A percentile compares a stretch with the other conserved stretches of the same genome.
These are phyloP conservation scores for Aphelinus certus DNA, from an alignment of 1,140 invertebrate genomes.

Conservation along the genomic window DNA sequence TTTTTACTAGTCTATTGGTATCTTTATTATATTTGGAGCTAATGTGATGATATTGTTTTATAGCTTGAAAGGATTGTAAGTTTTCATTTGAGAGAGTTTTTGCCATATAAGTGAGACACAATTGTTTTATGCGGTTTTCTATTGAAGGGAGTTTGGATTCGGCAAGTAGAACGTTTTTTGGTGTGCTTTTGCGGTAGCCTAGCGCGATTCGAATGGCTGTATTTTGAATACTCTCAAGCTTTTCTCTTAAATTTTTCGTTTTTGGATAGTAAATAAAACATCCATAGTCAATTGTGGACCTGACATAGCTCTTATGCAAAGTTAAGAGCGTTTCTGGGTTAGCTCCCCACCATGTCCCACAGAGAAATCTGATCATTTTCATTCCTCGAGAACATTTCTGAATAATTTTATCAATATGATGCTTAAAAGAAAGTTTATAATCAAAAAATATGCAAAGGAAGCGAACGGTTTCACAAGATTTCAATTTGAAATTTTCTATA, in stretches of 20 bases:
- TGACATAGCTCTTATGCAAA: constrained; percentile 25
- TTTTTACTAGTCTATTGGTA: too few species aligned
- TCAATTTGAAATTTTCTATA: background rate
- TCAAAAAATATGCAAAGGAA: background rate
- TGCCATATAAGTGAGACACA: too few species aligned
- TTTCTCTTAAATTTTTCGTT: background rate
- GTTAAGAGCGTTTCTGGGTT: constrained; percentile 12
- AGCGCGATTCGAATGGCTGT: constrained; percentile 22
- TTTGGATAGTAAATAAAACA: constrained; percentile 13
- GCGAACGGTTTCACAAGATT: background rate
- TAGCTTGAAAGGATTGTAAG: too few species aligned
- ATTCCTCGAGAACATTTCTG: constrained; percentile 3
- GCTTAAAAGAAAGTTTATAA: background rate
- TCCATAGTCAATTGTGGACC: constrained; percentile 31
- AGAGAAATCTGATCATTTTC: constrained; percentile 27
- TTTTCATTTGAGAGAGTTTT: too few species aligned
- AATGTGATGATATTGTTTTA: too few species aligned
- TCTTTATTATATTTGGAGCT: too few species aligned
- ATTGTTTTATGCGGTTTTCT: background rate
- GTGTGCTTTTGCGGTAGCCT: constrained; percentile 34
- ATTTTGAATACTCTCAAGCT: constrained; percentile 26
- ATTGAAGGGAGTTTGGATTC: constrained; percentile 21
- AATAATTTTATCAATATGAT: background rate
- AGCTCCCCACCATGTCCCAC: constrained; percentile 27
- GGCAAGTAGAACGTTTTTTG: constrained; percentile 33